A percentile compares a stretch with the other conserved stretches of the same genome.
Evolutionary conservation across 2,797 vertebrate species (phyloP).

Genomic region (Galaxias olidus): DNA sequence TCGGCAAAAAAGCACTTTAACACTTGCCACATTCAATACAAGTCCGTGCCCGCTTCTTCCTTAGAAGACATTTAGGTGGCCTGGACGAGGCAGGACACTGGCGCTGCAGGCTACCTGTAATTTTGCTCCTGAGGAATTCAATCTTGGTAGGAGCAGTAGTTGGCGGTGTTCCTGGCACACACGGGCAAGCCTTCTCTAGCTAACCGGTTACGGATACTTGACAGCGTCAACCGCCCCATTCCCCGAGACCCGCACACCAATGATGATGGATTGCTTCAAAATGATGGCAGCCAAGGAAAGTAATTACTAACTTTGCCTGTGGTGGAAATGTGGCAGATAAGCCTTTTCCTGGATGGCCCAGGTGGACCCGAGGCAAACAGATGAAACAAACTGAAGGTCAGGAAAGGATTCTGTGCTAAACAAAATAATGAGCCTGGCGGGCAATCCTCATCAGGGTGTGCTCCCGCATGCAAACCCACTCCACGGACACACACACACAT

Average conservation of each 20-base stretch:
- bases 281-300: slow-evolving; percentile 60
- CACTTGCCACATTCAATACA: slow-evolving; percentile 70
- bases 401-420: slow-evolving; percentile 48
- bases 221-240: slow-evolving; percentile 43
- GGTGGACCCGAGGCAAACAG: slow-evolving; percentile 54
- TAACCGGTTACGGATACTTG: slow-evolving; percentile 62
- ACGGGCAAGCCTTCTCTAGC: slow-evolving; percentile 49
- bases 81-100: slow-evolving; percentile 26
- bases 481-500: background rate
- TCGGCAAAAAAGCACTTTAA: slow-evolving; percentile 56
- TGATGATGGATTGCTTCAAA: slow-evolving; percentile 67
- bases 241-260: slow-evolving; percentile 48
- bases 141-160: slow-evolving; percentile 49
- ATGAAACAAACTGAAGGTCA: slow-evolving; percentile 69
- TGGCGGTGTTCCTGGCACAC: slow-evolving; percentile 4
- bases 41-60: slow-evolving; percentile 45
- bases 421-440: slow-evolving; percentile 40
- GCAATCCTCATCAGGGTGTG: background rate
- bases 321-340: slow-evolving; percentile 71
- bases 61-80: slow-evolving; percentile 12
- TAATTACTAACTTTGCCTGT: slow-evolving; percentile 75
- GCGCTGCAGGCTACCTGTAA: slow-evolving; percentile 34
- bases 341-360: slow-evolving; percentile 38
- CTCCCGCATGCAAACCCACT: too few relatives aligned
- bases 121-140: slow-evolving; percentile 70